Evolutionary conservation across 2,888 invertebrate genomes (phyloP).

Genomic region (Elmis aenea): DNA sequence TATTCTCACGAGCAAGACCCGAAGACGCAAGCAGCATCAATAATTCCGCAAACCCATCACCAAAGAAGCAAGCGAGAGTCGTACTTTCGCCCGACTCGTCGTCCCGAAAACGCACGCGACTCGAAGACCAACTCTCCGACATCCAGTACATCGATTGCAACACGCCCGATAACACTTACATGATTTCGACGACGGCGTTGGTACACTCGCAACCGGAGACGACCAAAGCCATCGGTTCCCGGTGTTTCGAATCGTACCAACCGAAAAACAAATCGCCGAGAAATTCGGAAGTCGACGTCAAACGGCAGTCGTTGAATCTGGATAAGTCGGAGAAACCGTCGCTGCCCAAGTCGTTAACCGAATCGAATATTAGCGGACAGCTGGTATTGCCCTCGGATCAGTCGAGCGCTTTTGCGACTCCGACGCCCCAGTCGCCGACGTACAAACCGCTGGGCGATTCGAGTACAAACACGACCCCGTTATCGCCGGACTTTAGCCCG

Average conservation of each 20-base stretch:
- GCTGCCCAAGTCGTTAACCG: constrained; percentile 41
- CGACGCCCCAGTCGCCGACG: constrained; percentile 41
- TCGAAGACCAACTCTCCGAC: constrained; percentile 74
- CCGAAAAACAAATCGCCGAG: constrained; percentile 44
- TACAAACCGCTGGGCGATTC: constrained; percentile 41
- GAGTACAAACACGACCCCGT: constrained; percentile 39
- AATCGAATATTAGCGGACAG: constrained; percentile 35
- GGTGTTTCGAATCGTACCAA: constrained; percentile 35
- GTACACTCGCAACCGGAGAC: constrained; percentile 32
- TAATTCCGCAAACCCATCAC: constrained; percentile 56
- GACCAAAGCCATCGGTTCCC: too few relatives aligned
- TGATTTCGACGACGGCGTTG: constrained; percentile 40
- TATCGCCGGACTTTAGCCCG: constrained; percentile 39
- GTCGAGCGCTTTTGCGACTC: constrained; percentile 32
- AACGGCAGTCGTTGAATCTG: constrained; percentile 41
- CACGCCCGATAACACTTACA: constrained; percentile 58
- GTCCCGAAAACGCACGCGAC: constrained; percentile 60
- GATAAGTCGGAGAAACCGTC: constrained; percentile 25
- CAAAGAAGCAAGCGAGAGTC: constrained; percentile 56
- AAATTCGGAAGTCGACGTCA: constrained; percentile 35
- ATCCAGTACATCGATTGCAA: constrained; percentile 79
- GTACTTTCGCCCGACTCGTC: constrained; percentile 49
- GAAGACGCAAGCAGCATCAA: constrained; percentile 53
- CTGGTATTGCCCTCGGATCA: constrained; percentile 26
- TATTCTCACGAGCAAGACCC: constrained; percentile 50